Conservation (phyloP, 2,113 vertebrate species). For the Meriones unguiculatus region DNA sequence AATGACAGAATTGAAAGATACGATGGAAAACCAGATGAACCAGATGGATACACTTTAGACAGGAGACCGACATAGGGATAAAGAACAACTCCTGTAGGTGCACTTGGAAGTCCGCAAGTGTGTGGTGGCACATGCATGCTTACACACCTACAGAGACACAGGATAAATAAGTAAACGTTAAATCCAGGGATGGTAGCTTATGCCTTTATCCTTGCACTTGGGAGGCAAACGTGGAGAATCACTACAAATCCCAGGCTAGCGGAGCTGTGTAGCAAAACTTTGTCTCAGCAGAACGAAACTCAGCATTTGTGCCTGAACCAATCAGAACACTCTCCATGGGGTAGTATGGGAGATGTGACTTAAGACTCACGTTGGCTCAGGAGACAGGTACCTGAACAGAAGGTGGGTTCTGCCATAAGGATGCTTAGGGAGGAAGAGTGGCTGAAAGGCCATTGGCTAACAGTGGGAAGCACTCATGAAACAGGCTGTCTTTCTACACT, state of each 20-base stretch:
- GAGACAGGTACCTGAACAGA: neutral
- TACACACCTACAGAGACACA: neutral
- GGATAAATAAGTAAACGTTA: neutral
- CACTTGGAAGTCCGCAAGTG: neutral
- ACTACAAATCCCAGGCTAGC: neutral
- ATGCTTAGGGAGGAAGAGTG: neutral
- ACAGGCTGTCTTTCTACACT: neutral
- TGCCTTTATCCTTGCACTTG: neutral
- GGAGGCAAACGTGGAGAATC: neutral
- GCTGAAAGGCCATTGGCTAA: neutral
- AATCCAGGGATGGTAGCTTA: neutral
- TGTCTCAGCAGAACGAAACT: neutral
- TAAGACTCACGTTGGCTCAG: neutral
- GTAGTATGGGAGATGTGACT: neutral
- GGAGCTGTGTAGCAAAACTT: too few relatives aligned
- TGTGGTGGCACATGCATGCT: neutral
- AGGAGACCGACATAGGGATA: neutral
- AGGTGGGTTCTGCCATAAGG: neutral
- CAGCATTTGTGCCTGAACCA: neutral
- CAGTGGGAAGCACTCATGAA: neutral
- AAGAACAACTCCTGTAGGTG: neutral
- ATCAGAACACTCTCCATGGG: neutral
- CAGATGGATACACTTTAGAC: neutral
- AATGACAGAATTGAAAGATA: neutral
- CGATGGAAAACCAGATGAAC: neutral